Conservation (phyloP, 1,140 invertebrate species). For the Pygmarrhopalites habei region DNA sequence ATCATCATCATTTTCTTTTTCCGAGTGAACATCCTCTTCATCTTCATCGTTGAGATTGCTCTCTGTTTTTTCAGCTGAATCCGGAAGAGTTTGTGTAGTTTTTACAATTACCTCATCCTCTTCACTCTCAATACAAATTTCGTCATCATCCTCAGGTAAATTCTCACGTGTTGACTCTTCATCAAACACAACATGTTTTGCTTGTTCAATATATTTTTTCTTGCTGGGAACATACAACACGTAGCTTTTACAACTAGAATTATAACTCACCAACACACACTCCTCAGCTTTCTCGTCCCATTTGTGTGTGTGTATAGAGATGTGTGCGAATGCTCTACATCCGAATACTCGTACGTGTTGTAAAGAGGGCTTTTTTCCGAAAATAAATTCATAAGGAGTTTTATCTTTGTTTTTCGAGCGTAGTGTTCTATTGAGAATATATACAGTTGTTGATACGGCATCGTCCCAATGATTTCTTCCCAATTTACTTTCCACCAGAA, state of each 20-base stretch:
- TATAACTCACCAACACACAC: conserved; percentile 14
- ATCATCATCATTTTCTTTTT: not conserved
- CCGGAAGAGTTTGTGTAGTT: not conserved
- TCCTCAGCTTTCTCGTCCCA: not conserved
- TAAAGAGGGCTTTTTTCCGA: conserved; percentile 13
- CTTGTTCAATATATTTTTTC: not conserved
- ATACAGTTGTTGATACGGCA: not conserved
- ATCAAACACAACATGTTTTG: not conserved
- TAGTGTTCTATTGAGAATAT: conserved; percentile 11
- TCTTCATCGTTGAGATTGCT: too few relatives aligned
- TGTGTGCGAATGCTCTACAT: conserved; percentile 23
- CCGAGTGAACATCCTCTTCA: not conserved
- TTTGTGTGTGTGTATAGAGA: conserved; percentile 25
- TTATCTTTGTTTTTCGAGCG: conserved; percentile 10
- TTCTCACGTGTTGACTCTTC: not conserved
- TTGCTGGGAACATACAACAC: not conserved
- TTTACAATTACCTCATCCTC: not conserved
- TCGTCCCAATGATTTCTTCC: conserved; percentile 6
- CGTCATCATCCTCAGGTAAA: not conserved
- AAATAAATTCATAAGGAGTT: conserved; percentile 23
- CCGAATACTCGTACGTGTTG: conserved; percentile 21
- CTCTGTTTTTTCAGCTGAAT: not conserved
- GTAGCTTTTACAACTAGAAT: not conserved
- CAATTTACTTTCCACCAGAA: conserved; percentile 2
- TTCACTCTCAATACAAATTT: not conserved